These are phyloP conservation scores for Acipenser oxyrinchus DNA, from an alignment of 2,797 vertebrate genomes.

Conservation along the genomic window DNA sequence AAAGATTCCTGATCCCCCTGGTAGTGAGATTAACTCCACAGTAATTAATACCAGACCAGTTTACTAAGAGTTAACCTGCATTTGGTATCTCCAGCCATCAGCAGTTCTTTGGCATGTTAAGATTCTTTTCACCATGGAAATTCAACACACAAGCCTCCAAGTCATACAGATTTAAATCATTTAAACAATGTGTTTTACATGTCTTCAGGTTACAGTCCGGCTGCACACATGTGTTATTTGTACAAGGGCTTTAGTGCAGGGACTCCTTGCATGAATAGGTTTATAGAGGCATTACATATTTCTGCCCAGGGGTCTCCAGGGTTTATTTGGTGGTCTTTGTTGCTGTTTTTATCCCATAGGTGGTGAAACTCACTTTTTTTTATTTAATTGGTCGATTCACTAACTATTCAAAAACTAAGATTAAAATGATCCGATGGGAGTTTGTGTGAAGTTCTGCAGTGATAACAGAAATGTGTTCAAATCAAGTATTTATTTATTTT, in stretches of 20 bases:
- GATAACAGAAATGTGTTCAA: too few species aligned
- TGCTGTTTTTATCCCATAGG: too few species aligned
- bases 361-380: too few species aligned
- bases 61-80: not conserved
- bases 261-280: not conserved
- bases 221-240: conserved; percentile 1
- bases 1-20: too few species aligned
- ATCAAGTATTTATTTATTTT: too few species aligned
- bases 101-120: not conserved
- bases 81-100: not conserved
- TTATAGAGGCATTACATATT: not conserved
- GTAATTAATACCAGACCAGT: not conserved
- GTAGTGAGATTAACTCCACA: too few species aligned
- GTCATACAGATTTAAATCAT: conserved; percentile 4
- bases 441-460: too few species aligned
- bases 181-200: not conserved
- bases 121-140: conserved; percentile 6
- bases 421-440: too few species aligned
- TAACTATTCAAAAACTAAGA: too few species aligned
- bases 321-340: too few species aligned
- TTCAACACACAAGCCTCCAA: conserved; percentile 7
- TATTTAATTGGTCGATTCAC: too few species aligned
- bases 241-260: not conserved
- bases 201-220: conserved; percentile 5
- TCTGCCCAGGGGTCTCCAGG: not conserved